phyloP scores from a whole-genome alignment of 2,797 vertebrate genomes.

The Pogoniulus pusillus region DNA sequence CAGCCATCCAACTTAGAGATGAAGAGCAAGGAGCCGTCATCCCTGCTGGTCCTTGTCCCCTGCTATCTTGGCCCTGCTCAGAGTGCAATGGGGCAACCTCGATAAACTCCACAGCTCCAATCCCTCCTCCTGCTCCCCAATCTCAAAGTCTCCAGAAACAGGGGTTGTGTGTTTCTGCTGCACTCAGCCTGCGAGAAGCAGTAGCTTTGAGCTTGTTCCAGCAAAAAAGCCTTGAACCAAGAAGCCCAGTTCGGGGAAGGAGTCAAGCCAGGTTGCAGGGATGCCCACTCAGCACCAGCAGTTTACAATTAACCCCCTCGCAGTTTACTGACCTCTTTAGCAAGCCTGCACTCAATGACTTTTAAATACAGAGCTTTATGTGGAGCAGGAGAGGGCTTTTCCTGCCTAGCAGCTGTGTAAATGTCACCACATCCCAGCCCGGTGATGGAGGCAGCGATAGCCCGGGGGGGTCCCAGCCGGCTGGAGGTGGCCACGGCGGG shows the following conservation, averaged over 20 bases:
- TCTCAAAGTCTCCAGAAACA: background rate
- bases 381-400: background rate
- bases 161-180: accelerated
- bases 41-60: background rate
- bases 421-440: background rate
- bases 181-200: background rate
- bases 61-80: accelerated
- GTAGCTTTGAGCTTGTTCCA: background rate
- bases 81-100: background rate
- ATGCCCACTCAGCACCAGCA: accelerated
- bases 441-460: background rate
- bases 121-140: background rate
- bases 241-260: accelerated
- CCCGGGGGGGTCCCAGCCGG: background rate
- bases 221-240: too few relatives aligned
- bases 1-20: accelerated
- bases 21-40: background rate
- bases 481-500: background rate
- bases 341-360: background rate
- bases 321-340: background rate
- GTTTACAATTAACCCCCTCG: background rate
- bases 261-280: accelerated
- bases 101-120: background rate
- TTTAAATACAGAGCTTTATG: background rate
- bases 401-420: constrained; percentile 18